phyloP scores from a whole-genome alignment of 1,140 invertebrate genomes.

The Hyles euphorbiae region DNA sequence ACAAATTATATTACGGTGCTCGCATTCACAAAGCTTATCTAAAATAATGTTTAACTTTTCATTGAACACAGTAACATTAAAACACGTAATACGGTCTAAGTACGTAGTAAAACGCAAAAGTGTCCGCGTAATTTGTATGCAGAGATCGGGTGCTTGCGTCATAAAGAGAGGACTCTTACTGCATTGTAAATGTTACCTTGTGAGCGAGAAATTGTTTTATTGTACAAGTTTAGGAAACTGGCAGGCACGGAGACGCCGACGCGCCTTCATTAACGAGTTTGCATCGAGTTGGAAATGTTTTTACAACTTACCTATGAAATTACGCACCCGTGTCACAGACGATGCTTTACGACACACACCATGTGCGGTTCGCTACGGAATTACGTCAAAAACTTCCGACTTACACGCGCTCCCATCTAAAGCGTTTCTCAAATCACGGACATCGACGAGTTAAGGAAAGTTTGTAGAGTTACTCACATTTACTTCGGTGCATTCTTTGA shows the following conservation, averaged over 20 bases:
- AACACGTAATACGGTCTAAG: slow-evolving; percentile 30
- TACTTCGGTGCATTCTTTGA: no score
- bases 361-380: no score
- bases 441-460: no score
- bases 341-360: no score
- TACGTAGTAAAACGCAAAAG: slow-evolving; percentile 51
- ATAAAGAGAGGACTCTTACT: slow-evolving; percentile 44
- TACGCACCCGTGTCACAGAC: no score
- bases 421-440: no score
- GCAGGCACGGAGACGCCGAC: background rate
- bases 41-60: slow-evolving; percentile 23
- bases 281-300: background rate
- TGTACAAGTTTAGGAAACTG: slow-evolving; percentile 22
- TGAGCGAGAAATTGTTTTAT: slow-evolving; percentile 33
- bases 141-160: slow-evolving; percentile 29
- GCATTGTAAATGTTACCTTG: slow-evolving; percentile 43
- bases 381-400: no score
- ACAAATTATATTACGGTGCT: background rate
- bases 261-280: background rate
- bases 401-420: no score
- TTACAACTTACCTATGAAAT: background rate
- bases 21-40: slow-evolving; percentile 10
- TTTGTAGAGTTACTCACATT: no score
- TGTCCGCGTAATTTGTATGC: slow-evolving; percentile 54
- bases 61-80: slow-evolving; percentile 23